Evolutionary conservation across 2,113 vertebrate genomes (phyloP), one percentile per base, ranked within the genome.

Genomic region (Heterotis niloticus): DNA sequence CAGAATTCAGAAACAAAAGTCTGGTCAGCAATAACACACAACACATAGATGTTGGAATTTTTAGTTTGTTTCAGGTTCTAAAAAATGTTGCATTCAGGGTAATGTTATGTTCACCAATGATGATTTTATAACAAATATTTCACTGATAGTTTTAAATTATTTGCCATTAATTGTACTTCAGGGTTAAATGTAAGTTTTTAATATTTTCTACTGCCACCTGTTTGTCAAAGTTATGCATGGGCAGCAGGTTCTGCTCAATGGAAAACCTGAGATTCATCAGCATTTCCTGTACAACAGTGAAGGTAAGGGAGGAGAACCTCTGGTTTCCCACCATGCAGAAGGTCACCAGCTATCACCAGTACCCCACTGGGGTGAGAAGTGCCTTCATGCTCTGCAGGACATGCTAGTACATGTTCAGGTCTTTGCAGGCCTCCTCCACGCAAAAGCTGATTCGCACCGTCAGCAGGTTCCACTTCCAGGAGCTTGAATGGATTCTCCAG

Each of bases 401-500:
- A 0, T 16, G 0, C 3, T 0, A 0, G 84, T 89, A 93, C 5
- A 82, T 13, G 1, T 81, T 64, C 18, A 87, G 80, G 81, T 92
- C 91, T 3, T 83, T 82, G 82, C 91, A 92, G 65, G 91, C 87
- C 0, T 68, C 84, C 5, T 93, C 88, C 67, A 92, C 60, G 75
- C 93, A 93, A 60, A 91, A 69, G 0, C 79, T 85, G 66, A 90
- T 89, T 26, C 20, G 93, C 1, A 10, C 91, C 88, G 77, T 91
- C 85, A 0, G 88, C 91, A 0, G 14, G 84, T 0, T 81, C 87
- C 26, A 91, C 28, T 0, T 26, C 44, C 10, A 75, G 2, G 0
- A 85, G 70, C 0, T 71, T 84, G 0, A 85, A 79, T 0, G 86
- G 90, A 77, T 78, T 90, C 77, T 87, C 87, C 73, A 86, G 85